Conservation (phyloP, 1,140 invertebrate genomes). For the Heliconius hermathena region DNA sequence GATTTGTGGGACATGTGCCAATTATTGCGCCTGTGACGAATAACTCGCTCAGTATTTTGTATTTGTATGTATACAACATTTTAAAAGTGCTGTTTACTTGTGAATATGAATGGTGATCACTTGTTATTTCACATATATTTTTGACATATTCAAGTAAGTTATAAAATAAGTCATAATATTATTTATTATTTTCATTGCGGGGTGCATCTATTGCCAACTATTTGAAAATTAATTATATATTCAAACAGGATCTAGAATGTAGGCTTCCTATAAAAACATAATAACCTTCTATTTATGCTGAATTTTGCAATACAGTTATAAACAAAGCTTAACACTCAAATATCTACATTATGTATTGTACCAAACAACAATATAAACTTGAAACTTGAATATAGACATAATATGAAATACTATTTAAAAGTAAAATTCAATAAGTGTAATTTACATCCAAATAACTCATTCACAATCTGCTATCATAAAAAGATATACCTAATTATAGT, state of each 20-base stretch:
- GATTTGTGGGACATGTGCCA: constrained; percentile 79
- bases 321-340: not conserved
- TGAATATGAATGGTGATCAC: constrained; percentile 45
- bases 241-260: constrained; percentile 17
- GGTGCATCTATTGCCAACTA: constrained; percentile 21
- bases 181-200: constrained; percentile 16
- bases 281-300: constrained; percentile 9
- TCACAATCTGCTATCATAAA: not conserved
- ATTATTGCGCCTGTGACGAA: constrained; percentile 74
- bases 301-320: not conserved
- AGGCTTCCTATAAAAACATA: constrained; percentile 12
- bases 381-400: not conserved
- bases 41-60: constrained; percentile 51
- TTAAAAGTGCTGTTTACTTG: constrained; percentile 58
- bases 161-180: not conserved
- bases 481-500: too few species aligned
- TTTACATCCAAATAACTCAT: not conserved
- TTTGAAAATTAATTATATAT: constrained; percentile 29
- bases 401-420: not conserved
- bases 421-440: not conserved
- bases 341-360: not conserved
- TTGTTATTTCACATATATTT: constrained; percentile 29
- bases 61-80: constrained; percentile 74
- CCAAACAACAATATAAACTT: not conserved
- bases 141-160: constrained; percentile 20